Evolutionary conservation across 2,888 invertebrate species (phyloP).

Genomic region (Taphrorychus bicolor): DNA sequence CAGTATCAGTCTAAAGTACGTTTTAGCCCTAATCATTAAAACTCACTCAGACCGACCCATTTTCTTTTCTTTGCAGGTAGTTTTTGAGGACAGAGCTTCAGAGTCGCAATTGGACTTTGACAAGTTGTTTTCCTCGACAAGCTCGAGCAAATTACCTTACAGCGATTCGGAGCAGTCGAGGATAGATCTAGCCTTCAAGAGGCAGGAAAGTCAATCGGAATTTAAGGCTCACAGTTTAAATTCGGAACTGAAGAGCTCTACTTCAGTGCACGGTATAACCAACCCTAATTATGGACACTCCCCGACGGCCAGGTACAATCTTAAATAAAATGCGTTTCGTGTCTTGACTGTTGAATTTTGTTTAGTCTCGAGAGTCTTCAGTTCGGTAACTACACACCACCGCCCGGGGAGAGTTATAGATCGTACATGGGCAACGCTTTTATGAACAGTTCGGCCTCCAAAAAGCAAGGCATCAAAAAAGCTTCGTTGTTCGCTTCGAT

Average conservation of each 20-base stretch:
- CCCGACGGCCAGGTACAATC: slow-evolving; percentile 49
- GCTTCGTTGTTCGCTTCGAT: slow-evolving; percentile 94
- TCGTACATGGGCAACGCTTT: slow-evolving; percentile 27
- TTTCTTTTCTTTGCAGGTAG: no score
- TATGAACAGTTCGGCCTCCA: slow-evolving; percentile 8
- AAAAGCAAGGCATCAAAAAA: slow-evolving; percentile 73
- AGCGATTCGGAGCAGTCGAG: slow-evolving; percentile 53
- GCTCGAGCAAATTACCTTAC: slow-evolving; percentile 31
- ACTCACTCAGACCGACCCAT: no score
- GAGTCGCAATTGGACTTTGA: slow-evolving; percentile 49
- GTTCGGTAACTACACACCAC: slow-evolving; percentile 48
- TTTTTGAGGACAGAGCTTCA: slow-evolving; percentile 42
- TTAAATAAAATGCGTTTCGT: neutral
- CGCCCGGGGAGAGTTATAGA: slow-evolving; percentile 41
- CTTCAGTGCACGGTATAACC: slow-evolving; percentile 57
- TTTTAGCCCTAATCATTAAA: no score
- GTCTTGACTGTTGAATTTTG: neutral
- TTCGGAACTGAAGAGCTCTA: slow-evolving; percentile 48
- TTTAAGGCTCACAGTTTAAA: slow-evolving; percentile 42
- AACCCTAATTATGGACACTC: slow-evolving; percentile 58
- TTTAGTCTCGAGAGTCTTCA: slow-evolving; percentile 47
- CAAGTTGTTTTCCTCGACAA: slow-evolving; percentile 47
- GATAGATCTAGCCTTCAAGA: slow-evolving; percentile 57
- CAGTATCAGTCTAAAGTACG: slow-evolving; percentile 59
- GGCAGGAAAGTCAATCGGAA: slow-evolving; percentile 50